A percentile compares a stretch with the other conserved stretches of the same genome.
These are phyloP conservation scores for Scelioninae gen. 1 DNA, from an alignment of 2,888 invertebrate species.

Conservation along the genomic window DNA sequence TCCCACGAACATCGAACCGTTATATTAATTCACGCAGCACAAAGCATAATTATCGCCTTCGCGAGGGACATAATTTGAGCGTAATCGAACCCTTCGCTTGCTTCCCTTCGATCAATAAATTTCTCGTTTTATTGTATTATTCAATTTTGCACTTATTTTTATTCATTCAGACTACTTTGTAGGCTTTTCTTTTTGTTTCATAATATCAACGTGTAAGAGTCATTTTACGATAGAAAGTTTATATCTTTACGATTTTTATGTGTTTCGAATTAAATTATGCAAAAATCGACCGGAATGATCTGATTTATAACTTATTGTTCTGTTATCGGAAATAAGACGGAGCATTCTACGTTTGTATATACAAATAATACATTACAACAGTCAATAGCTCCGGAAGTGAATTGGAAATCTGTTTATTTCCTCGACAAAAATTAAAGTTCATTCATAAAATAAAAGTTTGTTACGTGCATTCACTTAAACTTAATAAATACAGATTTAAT, in stretches of 20 bases:
- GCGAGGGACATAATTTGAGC: conserved; percentile 24
- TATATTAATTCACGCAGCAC: conserved; percentile 33
- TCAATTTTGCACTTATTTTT: conserved; percentile 41
- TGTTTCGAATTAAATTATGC: conserved; percentile 22
- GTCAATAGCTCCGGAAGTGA: too few species aligned
- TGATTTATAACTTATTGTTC: conserved; percentile 43
- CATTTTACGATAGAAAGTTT: conserved; percentile 54
- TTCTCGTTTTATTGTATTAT: conserved; percentile 34
- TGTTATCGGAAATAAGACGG: conserved; percentile 17
- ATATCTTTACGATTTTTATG: conserved; percentile 33
- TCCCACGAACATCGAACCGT: conserved; percentile 32
- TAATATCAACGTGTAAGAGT: conserved; percentile 35
- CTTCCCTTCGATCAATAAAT: conserved; percentile 36
- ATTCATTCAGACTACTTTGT: conserved; percentile 31
- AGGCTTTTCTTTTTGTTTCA: conserved; percentile 48
- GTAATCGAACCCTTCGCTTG: conserved; percentile 35
- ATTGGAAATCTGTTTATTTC: too few species aligned
- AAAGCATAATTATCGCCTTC: conserved; percentile 38
- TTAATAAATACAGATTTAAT: too few species aligned
- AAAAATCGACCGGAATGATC: conserved; percentile 25
- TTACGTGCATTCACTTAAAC: too few species aligned
- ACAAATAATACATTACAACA: too few species aligned
- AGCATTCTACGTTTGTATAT: too few species aligned
- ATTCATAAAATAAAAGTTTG: too few species aligned
- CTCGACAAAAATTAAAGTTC: too few species aligned